Conservation (phyloP, 2,888 invertebrate genomes). For the Lepidochrysops patricia region DNA sequence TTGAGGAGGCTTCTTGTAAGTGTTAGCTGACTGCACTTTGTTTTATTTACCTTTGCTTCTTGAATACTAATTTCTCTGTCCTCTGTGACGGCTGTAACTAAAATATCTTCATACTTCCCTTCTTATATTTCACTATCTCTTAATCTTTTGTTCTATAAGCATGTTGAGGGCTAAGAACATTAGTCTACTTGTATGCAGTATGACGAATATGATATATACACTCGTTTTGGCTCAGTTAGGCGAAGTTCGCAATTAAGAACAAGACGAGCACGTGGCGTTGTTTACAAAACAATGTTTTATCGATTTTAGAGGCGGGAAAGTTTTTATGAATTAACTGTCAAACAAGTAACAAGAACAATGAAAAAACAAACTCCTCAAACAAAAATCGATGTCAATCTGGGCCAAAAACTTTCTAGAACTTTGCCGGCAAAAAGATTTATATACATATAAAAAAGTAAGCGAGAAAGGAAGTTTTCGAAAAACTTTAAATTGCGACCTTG, state of each 20-base stretch:
- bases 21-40: too few species aligned
- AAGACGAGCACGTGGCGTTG: constrained; percentile 28
- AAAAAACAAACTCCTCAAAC: constrained; percentile 75
- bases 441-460: constrained; percentile 73
- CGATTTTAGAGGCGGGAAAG: constrained; percentile 68
- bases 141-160: too few species aligned
- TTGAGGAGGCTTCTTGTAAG: too few species aligned
- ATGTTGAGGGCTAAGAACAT: too few species aligned
- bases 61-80: too few species aligned
- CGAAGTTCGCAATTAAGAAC: neutral
- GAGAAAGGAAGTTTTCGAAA: constrained; percentile 71
- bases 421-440: constrained; percentile 74
- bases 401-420: constrained; percentile 72
- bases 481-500: constrained; percentile 77
- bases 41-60: too few species aligned
- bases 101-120: too few species aligned
- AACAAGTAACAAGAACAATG: constrained; percentile 75
- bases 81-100: too few species aligned
- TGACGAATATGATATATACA: neutral
- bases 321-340: constrained; percentile 75
- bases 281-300: constrained; percentile 62
- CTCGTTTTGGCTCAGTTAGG: neutral
- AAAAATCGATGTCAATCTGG: constrained; percentile 77
- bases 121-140: too few species aligned
- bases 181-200: too few species aligned